These are phyloP conservation scores for Epistrophe grossulariae DNA, from an alignment of 2,888 invertebrate species.

Conservation along the genomic window DNA sequence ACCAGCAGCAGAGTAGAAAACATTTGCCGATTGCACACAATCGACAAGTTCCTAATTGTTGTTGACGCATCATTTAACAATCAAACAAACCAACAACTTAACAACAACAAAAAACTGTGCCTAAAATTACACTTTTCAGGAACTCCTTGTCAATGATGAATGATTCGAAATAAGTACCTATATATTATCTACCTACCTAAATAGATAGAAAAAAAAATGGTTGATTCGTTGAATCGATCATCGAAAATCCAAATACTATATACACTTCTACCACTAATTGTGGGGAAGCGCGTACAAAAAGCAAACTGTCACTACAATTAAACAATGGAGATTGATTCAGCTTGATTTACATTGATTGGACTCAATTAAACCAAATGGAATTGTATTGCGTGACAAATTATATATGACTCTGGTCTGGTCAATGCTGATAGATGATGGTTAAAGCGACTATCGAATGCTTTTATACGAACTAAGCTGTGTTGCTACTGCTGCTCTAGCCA, in stretches of 20 bases:
- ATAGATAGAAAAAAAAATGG: not conserved
- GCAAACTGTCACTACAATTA: slow-evolving; percentile 62
- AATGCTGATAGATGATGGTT: slow-evolving; percentile 22
- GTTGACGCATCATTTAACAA: slow-evolving; percentile 64
- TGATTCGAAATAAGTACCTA: not conserved
- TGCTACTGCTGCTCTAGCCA: not conserved
- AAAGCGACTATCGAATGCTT: not conserved
- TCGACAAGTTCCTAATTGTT: slow-evolving; percentile 44
- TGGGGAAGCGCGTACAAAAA: slow-evolving; percentile 48
- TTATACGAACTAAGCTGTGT: not conserved
- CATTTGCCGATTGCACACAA: slow-evolving; percentile 42
- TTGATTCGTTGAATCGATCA: slow-evolving; percentile 23
- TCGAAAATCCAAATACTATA: slow-evolving; percentile 57
- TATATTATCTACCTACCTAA: not conserved
- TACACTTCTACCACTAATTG: slow-evolving; percentile 59
- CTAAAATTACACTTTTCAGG: slow-evolving; percentile 33
- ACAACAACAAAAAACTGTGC: not conserved
- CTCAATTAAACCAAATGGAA: slow-evolving; percentile 73
- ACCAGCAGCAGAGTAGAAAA: not conserved
- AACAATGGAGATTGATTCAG: slow-evolving; percentile 73
- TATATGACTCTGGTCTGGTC: slow-evolving; percentile 21
- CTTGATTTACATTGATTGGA: slow-evolving; percentile 74
- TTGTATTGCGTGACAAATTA: slow-evolving; percentile 73
- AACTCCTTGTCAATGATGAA: slow-evolving; percentile 37
- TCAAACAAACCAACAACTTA: slow-evolving; percentile 11